A percentile compares a stretch with the other conserved stretches of the same genome.
Conservation (phyloP, 2,888 invertebrate genomes). For the Eristalinus sepulchralis region DNA sequence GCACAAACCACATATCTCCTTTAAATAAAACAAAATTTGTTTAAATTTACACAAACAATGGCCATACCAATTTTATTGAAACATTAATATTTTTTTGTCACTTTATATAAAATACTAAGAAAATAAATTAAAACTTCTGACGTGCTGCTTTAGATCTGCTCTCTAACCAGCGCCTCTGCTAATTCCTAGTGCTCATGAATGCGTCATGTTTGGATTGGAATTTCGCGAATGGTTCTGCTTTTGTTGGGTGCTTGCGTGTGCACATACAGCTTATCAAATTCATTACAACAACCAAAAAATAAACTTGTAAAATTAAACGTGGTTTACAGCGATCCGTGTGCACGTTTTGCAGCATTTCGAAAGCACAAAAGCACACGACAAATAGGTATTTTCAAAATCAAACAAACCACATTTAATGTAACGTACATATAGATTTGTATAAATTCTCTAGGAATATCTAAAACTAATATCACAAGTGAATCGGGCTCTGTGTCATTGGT, state of each 20-base stretch:
- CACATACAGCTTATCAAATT: not conserved
- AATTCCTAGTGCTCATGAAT: not conserved
- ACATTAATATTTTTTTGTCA: conserved; percentile 49
- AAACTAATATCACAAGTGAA: conserved; percentile 79
- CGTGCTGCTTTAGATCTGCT: conserved; percentile 9
- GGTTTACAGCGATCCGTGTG: not conserved
- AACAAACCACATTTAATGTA: conserved; percentile 22
- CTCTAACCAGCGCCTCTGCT: not conserved
- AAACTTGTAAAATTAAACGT: not conserved
- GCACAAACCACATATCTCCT: too few relatives aligned
- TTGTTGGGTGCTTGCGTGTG: not conserved
- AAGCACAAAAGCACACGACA: conserved; percentile 29
- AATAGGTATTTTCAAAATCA: not conserved
- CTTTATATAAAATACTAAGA: conserved; percentile 34
- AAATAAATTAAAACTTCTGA: conserved; percentile 58
- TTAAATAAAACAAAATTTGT: not conserved
- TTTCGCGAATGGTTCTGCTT: not conserved
- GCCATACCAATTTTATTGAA: conserved; percentile 68
- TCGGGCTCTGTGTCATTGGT: conserved; percentile 51
- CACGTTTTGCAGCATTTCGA: conserved; percentile 10
- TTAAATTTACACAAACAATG: conserved; percentile 13
- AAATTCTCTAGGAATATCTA: conserved; percentile 75
- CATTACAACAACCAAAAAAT: not conserved
- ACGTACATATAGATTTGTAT: conserved; percentile 47
- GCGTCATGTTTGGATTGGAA: not conserved